Base-by-base conservation (phyloP, 2,797 vertebrate genomes). In the Hoplostethus atlanticus region DNA sequence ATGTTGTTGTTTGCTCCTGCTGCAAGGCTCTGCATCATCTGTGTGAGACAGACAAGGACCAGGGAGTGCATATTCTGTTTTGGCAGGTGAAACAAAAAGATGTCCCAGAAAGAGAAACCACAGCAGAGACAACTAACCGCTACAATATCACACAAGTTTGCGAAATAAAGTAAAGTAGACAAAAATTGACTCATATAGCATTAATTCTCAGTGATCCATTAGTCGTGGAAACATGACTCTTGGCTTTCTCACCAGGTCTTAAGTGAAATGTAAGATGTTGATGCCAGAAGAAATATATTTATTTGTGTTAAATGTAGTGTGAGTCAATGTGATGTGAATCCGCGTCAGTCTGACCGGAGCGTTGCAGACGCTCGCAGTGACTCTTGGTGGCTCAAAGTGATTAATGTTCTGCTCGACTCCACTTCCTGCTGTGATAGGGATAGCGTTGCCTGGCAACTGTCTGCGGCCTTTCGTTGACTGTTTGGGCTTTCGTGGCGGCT, bases 381-480 rank as follows among this genome's bases (percentile, higher is more conserved):
- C 72, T 74, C 61, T 68, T 81, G 87, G 75, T 71, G 83, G 83
- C 88, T 75, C 83, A 86, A 89, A 87, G 89, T 91, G 89, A 94
- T 91, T 92, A 90, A 92, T 92, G 87, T 86, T 87, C 86, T 83
- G 76, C 89, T 87, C 81, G 67, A 87, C 86, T 90, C 84, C 63
- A 82, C 89, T 87, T 92, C 90, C 89, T 93, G 89, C 90, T 90
- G 90, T 73, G 89, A 90, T 89, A 84, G 85, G 89, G 85, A 91
- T 79, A 88, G 86, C 72, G 93, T 94, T 95, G 93, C 94, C 90
- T 90, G 92, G 94, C 92, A 94, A 94, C 93, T 82, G 91, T 86
- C 82, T 73, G 85, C 71, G 84, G 91, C 90, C 93, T 89, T 86
- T 84, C 70, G 69, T 89, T 85, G 83, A 91, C 89, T 77, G 85